Percentiles rank a stretch among this genome's conserved stretches.
Conservation (phyloP, 1,140 invertebrate species). For the Drosophila bocqueti region DNA sequence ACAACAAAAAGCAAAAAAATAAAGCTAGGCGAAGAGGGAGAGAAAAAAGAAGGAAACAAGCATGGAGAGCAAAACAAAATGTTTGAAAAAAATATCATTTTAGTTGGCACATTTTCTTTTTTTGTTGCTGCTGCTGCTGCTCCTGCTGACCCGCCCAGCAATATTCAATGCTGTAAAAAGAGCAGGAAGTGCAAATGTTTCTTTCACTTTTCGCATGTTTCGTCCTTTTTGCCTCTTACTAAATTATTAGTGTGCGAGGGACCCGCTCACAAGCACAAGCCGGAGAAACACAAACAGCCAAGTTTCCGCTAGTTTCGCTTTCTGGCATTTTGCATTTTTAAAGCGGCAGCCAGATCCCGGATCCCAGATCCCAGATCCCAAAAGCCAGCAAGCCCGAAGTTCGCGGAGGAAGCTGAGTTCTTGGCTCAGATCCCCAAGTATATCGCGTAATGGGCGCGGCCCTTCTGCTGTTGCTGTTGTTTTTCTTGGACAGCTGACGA, state of each 20-base stretch:
- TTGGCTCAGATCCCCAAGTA: conserved; percentile 33
- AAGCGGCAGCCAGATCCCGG: conserved; percentile 43
- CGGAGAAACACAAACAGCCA: conserved; percentile 24
- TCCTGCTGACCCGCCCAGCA: conserved; percentile 69
- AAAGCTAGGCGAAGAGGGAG: not conserved
- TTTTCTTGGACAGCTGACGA: conserved; percentile 66
- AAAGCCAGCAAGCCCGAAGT: conserved; percentile 10
- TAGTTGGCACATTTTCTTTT: conserved; percentile 67
- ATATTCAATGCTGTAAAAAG: conserved; percentile 48
- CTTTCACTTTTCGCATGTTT: conserved; percentile 67
- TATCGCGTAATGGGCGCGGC: conserved; percentile 65
- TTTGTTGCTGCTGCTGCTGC: conserved; percentile 19
- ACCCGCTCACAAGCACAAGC: conserved; percentile 43
- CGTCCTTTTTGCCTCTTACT: conserved; percentile 73
- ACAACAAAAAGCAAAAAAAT: conserved; percentile 14
- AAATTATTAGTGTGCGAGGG: conserved; percentile 71
- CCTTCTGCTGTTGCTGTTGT: conserved; percentile 32
- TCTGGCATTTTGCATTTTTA: conserved; percentile 76
- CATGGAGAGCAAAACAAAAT: conserved; percentile 45
- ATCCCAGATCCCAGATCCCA: conserved; percentile 8
- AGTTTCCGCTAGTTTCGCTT: conserved; percentile 70
- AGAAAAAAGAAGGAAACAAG: not conserved
- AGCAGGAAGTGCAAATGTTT: conserved; percentile 82
- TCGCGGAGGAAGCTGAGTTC: not conserved
- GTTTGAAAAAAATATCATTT: conserved; percentile 71